Percentiles rank a stretch among this genome's conserved stretches.
phyloP scores from a whole-genome alignment of 1,140 invertebrate species.

The Nephila pilipes region DNA sequence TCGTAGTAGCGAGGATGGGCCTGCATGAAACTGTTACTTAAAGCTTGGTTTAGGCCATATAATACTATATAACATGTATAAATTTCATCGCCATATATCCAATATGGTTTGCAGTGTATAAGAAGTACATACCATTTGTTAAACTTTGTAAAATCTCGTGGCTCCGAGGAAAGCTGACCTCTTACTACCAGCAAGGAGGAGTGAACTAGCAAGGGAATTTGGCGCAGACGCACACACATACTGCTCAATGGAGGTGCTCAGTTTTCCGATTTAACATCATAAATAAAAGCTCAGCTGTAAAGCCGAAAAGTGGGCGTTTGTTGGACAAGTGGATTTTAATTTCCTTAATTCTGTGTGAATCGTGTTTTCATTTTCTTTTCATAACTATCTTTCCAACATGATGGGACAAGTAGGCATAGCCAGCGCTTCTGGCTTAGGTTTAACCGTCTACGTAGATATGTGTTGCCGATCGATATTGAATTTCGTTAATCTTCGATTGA shows the following conservation, averaged over 20 bases:
- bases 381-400: slow-evolving; percentile 31
- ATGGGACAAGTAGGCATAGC: slow-evolving; percentile 35
- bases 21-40: not conserved
- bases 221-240: slow-evolving; percentile 76
- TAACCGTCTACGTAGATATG: slow-evolving; percentile 62
- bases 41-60: not conserved
- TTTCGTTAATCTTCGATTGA: slow-evolving; percentile 71
- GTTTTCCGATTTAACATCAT: slow-evolving; percentile 77
- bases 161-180: slow-evolving; percentile 18
- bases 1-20: not conserved
- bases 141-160: not conserved
- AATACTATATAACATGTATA: not conserved
- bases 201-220: slow-evolving; percentile 63
- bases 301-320: slow-evolving; percentile 76
- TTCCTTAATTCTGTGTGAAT: slow-evolving; percentile 34
- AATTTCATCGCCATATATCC: not conserved
- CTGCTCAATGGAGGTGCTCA: slow-evolving; percentile 77
- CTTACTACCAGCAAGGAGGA: slow-evolving; percentile 38
- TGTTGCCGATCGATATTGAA: slow-evolving; percentile 71
- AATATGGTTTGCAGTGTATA: not conserved
- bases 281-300: slow-evolving; percentile 76
- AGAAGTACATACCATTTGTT: slow-evolving; percentile 61
- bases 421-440: slow-evolving; percentile 48
- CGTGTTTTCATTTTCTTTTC: slow-evolving; percentile 40
- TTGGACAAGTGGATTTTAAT: slow-evolving; percentile 48